A percentile compares a stretch with the other conserved stretches of the same genome.
These are phyloP conservation scores for Netelia melanura DNA, from an alignment of 2,888 invertebrate genomes.

Conservation along the genomic window DNA sequence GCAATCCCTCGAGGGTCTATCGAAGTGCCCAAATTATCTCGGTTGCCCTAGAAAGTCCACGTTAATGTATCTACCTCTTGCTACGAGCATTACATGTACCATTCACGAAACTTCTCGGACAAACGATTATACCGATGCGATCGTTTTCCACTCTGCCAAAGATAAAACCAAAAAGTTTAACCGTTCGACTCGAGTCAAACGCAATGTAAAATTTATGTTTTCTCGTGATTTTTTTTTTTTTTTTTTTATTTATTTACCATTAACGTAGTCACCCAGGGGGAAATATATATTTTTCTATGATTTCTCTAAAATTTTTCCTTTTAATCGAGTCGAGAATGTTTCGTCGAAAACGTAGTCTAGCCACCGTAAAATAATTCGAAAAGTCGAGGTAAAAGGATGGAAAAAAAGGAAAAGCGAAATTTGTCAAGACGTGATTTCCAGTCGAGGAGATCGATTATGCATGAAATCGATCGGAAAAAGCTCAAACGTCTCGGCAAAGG, in stretches of 20 bases:
- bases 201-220: too few relatives aligned
- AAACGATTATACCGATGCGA: not conserved
- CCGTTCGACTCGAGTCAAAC: too few relatives aligned
- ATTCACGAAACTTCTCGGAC: not conserved
- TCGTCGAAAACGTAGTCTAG: not conserved
- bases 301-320: not conserved
- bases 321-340: not conserved
- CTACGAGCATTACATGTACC: not conserved
- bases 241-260: too few relatives aligned
- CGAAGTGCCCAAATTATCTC: slow-evolving; percentile 54
- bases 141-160: not conserved
- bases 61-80: slow-evolving; percentile 37
- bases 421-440: not conserved
- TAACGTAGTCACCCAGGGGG: not conserved
- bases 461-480: slow-evolving; percentile 9
- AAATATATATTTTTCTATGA: not conserved
- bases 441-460: slow-evolving; percentile 5
- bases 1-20: slow-evolving; percentile 20
- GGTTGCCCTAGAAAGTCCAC: slow-evolving; percentile 48
- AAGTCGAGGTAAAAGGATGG: not conserved
- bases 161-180: not conserved
- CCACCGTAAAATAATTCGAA: too few relatives aligned
- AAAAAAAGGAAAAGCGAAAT: not conserved
- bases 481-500: not conserved
- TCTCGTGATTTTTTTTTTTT: too few relatives aligned